Base-by-base conservation (phyloP, 2,797 vertebrate species). In the Vipera ursinii region DNA sequence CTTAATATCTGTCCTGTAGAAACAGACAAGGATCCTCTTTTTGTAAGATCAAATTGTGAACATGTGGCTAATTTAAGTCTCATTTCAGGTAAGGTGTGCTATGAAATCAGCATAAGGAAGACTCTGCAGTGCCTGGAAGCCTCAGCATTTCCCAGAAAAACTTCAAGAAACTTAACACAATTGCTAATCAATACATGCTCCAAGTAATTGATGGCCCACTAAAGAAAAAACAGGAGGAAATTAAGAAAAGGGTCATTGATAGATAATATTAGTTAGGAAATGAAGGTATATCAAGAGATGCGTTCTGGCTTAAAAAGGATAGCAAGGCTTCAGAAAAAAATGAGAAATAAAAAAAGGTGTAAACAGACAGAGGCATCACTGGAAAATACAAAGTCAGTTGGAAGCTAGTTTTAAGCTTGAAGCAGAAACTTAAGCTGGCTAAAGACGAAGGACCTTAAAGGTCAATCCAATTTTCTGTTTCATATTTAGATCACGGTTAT, bases 141-240 rank as follows among this genome's bases (percentile, higher is more conserved):
- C 93, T 93, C 87, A 92, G 95, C 88, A 91, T 95, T 97, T 96
- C 95, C 96, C 96, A 96, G 95, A 94, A 96, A 38, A 94, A 87
- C 96, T 94, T 87, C 93, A 94, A 94, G 94, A 95, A 95, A 94
- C 92, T 93, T 95, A 95, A 95, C 96, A 97, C 95, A 96, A 96
- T 96, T 95, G 92, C 95, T 26, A 69, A 97, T 97, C 97, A 96
- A 97, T 97, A 97, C 73, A 88, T 87, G 96, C 94, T 96, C 94
- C 94, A 96, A 93, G 94, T 97, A 97, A 97, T 93, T 97, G 96
- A 97, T 97, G 95, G 96, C 94, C 94, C 92, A 91, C 73, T 91
- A 92, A 95, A 90, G 69, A 85, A 48, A 61, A 92, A 91, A 91
- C n/a, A 63, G 24, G 82, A 69, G 38, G 63, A 90, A 92, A 44